Base-by-base conservation (phyloP, 2,797 vertebrate genomes). In the Melanotaenia boesemani region DNA sequence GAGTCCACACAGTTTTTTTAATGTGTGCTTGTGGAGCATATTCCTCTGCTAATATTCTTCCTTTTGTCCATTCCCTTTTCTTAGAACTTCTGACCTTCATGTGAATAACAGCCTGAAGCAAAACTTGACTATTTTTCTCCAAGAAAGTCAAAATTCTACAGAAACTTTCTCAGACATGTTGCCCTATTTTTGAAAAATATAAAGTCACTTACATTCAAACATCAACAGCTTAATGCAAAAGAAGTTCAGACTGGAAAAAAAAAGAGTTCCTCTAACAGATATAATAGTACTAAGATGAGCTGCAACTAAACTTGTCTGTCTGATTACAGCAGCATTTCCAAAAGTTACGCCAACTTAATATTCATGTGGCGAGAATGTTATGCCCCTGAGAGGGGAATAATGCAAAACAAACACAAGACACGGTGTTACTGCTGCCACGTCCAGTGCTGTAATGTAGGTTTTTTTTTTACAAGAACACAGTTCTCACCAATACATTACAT, bases 81-180 rank as follows among this genome's bases (percentile, higher is more conserved):
- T 41, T 24, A 1, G 22, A 56, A 82, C 70, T 75, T 64, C 26
- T 70, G 81, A 83, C 78, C 82, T 83, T 73, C 70, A 37, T 36
- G 70, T 48, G 48, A 63, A 52, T 56, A 80, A 73, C 58, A 64
- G 83, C 82, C 84, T 32, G 59, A 32, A 62, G 84, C 61, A n/a
- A 70, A 61, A 77, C 77, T 77, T 46, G 54, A 75, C 63, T 66
- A 63, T 63, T 63, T 44, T 44, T 72, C 65, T 13, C 41, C 41
- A 36, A 26, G 59, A 79, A 84, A 77, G 74, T 80, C 59, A 66
- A 32, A 70, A 63, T 72, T 34, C 39, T 79, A 41, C 22, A 37
- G 63, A 76, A 67, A 56, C 46, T 58, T 24, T 26, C 64, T 60
- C 80, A 74, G 54, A 59, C 26, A 44, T 46, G 24, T 64, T 74